These are phyloP conservation scores for Lacerta agilis DNA, from an alignment of 2,797 vertebrate species.

Conservation along the genomic window DNA sequence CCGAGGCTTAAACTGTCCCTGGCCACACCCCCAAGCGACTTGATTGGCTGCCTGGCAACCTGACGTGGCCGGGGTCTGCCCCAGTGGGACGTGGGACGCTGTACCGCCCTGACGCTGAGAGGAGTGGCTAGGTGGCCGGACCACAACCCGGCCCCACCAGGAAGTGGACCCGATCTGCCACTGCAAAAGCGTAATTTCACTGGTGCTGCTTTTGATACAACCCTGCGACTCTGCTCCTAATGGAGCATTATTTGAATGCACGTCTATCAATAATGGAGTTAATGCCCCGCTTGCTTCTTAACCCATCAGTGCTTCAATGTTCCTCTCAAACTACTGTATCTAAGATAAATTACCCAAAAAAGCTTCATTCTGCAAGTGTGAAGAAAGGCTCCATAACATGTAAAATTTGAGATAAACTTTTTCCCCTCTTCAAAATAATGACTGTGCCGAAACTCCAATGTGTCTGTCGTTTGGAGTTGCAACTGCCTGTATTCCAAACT, in stretches of 20 bases:
- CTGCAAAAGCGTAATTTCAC: no score
- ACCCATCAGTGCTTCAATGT: background rate
- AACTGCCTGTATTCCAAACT: background rate
- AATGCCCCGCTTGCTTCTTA: background rate
- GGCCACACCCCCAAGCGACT: no score
- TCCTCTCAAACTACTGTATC: background rate
- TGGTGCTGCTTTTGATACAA: no score
- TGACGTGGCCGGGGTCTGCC: no score
- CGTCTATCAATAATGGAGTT: background rate
- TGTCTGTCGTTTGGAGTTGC: rapidly evolving
- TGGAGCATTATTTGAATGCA: background rate
- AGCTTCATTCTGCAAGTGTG: constrained; percentile 12
- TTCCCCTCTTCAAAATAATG: background rate
- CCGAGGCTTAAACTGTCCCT: no score
- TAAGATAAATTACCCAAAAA: background rate
- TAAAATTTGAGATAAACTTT: background rate
- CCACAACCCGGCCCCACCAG: no score
- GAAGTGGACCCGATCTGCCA: no score
- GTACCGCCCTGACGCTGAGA: no score
- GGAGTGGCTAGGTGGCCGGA: no score
- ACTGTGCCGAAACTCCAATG: background rate
- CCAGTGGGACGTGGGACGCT: no score
- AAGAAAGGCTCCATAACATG: background rate
- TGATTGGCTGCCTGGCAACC: no score
- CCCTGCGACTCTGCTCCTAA: background rate